Evolutionary conservation across 2,888 invertebrate species (phyloP), one percentile per base, ranked within the genome.

Genomic region (Encarsia formosa): DNA sequence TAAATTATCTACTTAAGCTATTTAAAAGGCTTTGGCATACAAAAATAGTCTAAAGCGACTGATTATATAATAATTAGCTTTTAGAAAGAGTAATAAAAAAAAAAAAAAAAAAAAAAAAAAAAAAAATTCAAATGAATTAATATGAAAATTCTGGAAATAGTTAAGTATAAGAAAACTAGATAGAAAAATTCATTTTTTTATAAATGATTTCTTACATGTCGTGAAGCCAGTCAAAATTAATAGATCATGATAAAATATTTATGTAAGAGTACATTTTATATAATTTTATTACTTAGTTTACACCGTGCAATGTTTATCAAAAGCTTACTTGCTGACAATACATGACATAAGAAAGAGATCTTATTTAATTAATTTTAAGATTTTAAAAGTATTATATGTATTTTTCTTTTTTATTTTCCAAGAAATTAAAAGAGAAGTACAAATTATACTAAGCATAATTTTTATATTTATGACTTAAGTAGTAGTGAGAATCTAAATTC

Each of bases 1-100:
- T 66, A 66, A 67, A 59, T 59, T 58, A 62, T 57, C 59, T 62
- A 65, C 60, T 67, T 63, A 64, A 64, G 59, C 58, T 60, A 64
- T 61, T 47, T 52, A 63, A 59, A 52, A 54, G 62, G 61, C 52
- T 59, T 60, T 48, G 42, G 49, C 58, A 46, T 43, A 59, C 55
- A 56, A 50, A 39, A 49, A 52, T 63, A 62, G 58, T 58, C 60
- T 57, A 48, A 49, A 57, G 49, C n/a, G 46, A 23, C 35, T 38
- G 22, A 40, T 6, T 35, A 45, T 55, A 26, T 51, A 51, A 44
- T 47, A 54, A 57, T 52, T 54, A 29, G 37, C 45, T 38, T 19
- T 54, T 42, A 42, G 46, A 37, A 39, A 43, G 45, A 43, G n/a
- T n/a, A n/a, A n/a, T n/a, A n/a, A n/a, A n/a, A n/a, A n/a, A n/a